phyloP scores from a whole-genome alignment of 2,888 invertebrate genomes.

The Rhamphomyia laevipes region DNA sequence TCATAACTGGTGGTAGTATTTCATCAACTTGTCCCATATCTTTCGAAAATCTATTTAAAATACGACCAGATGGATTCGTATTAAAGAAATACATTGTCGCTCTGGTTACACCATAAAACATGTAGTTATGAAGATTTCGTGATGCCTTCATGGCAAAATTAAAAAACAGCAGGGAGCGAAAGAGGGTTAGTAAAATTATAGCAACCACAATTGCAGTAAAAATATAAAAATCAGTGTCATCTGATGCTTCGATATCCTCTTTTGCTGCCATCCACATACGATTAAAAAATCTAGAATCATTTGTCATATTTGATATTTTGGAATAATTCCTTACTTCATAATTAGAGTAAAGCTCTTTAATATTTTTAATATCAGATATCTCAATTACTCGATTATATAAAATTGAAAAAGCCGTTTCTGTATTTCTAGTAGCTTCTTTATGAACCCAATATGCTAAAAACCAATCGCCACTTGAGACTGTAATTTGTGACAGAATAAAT shows the following conservation, averaged over 20 bases:
- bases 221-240: conserved; percentile 36
- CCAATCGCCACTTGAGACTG: conserved; percentile 65
- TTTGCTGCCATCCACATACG: too few species aligned
- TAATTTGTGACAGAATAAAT: conserved; percentile 53
- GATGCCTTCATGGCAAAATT: conserved; percentile 61
- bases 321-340: too few species aligned
- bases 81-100: conserved; percentile 83
- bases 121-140: conserved; percentile 62
- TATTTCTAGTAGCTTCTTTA: not conserved
- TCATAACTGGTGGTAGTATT: conserved; percentile 35
- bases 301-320: too few species aligned
- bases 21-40: conserved; percentile 58
- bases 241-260: not conserved
- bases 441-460: conserved; percentile 60
- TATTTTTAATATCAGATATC: not conserved
- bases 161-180: conserved; percentile 41
- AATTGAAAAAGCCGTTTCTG: not conserved
- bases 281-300: too few species aligned
- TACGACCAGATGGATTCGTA: conserved; percentile 68
- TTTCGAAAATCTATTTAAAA: conserved; percentile 81
- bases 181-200: conserved; percentile 34
- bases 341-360: not conserved
- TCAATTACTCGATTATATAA: not conserved
- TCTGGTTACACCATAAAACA: conserved; percentile 72
- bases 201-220: conserved; percentile 40